These are phyloP conservation scores for Eleginops maclovinus DNA, from an alignment of 2,113 vertebrate genomes.

Conservation along the genomic window DNA sequence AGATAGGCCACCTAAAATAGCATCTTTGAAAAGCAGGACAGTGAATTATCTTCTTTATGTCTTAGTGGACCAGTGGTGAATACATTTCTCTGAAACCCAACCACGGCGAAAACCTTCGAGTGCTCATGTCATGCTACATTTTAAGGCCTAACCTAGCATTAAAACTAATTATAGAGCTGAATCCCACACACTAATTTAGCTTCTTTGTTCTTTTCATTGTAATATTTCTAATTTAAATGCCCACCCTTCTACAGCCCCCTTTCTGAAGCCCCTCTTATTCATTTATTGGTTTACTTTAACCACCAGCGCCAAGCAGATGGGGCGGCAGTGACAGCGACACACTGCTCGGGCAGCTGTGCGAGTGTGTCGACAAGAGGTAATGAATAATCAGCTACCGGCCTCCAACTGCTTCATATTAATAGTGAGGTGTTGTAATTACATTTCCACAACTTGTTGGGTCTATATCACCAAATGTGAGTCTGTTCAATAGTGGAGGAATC, in stretches of 20 bases:
- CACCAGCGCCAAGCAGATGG: slow-evolving; percentile 79
- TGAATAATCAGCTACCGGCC: slow-evolving; percentile 83
- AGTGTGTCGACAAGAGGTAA: slow-evolving; percentile 83
- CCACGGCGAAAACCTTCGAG: neutral
- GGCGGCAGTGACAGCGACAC: slow-evolving; percentile 74
- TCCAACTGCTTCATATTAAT: slow-evolving; percentile 83
- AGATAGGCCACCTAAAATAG: slow-evolving; percentile 33
- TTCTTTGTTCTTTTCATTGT: neutral
- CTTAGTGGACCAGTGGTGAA: neutral
- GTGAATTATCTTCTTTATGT: neutral
- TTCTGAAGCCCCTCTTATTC: slow-evolving; percentile 29
- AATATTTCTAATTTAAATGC: neutral
- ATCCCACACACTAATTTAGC: neutral
- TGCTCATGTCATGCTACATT: neutral
- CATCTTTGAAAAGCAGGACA: slow-evolving; percentile 16
- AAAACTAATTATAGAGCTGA: neutral
- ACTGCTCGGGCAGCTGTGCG: slow-evolving; percentile 82
- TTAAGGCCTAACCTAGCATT: neutral
- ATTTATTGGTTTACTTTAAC: slow-evolving; percentile 72
- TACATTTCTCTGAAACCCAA: neutral
- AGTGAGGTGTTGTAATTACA: slow-evolving; percentile 83
- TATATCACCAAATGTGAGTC: slow-evolving; percentile 52
- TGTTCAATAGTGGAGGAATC: slow-evolving; percentile 40
- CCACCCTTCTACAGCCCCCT: neutral
- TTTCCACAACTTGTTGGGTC: slow-evolving; percentile 72